Evolutionary conservation across 2,888 invertebrate genomes (phyloP).

Genomic region (Drosophila setosimentum): DNA sequence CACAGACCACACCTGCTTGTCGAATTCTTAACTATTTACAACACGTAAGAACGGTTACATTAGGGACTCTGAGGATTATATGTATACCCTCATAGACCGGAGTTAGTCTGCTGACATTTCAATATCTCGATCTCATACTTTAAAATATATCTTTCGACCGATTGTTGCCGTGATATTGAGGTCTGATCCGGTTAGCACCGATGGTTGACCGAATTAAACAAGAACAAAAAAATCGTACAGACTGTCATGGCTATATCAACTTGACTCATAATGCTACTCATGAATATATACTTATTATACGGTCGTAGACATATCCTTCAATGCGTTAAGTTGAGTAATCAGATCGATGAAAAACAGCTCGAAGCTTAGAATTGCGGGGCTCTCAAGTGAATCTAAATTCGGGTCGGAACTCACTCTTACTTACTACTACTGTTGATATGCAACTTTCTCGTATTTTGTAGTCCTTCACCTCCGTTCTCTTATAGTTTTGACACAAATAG

Average conservation of each 20-base stretch:
- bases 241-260: neutral
- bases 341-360: neutral
- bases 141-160: neutral
- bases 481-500: neutral
- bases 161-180: neutral
- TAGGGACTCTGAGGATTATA: neutral
- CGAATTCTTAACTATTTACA: neutral
- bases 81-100: neutral
- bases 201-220: neutral
- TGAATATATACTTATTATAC: neutral
- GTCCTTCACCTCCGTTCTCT: neutral
- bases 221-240: neutral
- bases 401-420: no score
- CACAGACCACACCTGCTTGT: neutral
- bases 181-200: neutral
- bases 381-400: neutral
- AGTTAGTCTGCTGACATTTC: neutral
- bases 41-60: neutral
- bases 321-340: neutral
- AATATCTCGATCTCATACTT: neutral
- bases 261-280: neutral
- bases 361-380: neutral
- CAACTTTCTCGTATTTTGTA: neutral
- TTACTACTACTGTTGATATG: no score
- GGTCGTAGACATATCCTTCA: neutral